Evolutionary conservation across 2,888 invertebrate species (phyloP).

Genomic region (Spilosoma lubricipeda): DNA sequence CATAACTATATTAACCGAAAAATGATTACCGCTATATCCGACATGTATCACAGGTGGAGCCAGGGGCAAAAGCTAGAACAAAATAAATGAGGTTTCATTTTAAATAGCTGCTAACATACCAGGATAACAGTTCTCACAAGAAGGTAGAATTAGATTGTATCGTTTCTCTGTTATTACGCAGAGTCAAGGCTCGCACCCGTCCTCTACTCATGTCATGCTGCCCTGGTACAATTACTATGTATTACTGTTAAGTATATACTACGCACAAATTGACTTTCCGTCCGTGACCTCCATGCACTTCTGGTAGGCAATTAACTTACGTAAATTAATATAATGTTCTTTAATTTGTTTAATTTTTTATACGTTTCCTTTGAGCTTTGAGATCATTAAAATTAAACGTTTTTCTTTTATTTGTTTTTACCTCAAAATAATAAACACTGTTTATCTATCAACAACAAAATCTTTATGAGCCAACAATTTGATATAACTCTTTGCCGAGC

Average conservation of each 20-base stretch:
- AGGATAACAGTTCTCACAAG: constrained; percentile 22
- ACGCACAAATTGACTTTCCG: constrained; percentile 14
- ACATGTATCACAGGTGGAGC: background rate
- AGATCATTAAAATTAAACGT: constrained; percentile 5
- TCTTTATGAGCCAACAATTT: background rate
- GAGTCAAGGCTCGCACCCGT: constrained; percentile 50
- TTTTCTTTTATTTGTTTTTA: background rate
- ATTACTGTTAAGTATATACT: constrained; percentile 18
- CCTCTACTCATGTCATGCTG: constrained; percentile 41
- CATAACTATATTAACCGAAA: too few species aligned
- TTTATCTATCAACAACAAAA: background rate
- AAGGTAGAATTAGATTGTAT: constrained; percentile 39
- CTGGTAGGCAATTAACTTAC: constrained; percentile 24
- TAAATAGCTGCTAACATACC: background rate
- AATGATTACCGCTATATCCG: background rate
- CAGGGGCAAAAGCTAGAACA: too few species aligned
- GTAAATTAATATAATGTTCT: constrained; percentile 13
- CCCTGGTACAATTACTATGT: constrained; percentile 43
- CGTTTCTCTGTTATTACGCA: constrained; percentile 42
- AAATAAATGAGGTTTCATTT: background rate
- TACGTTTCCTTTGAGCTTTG: constrained; percentile 7
- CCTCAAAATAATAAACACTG: background rate
- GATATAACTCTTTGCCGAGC: background rate
- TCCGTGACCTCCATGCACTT: constrained; percentile 38
- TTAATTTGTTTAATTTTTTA: constrained; percentile 15